Base-by-base conservation (phyloP, 2,113 vertebrate genomes). In the Calyptomena viridis region DNA sequence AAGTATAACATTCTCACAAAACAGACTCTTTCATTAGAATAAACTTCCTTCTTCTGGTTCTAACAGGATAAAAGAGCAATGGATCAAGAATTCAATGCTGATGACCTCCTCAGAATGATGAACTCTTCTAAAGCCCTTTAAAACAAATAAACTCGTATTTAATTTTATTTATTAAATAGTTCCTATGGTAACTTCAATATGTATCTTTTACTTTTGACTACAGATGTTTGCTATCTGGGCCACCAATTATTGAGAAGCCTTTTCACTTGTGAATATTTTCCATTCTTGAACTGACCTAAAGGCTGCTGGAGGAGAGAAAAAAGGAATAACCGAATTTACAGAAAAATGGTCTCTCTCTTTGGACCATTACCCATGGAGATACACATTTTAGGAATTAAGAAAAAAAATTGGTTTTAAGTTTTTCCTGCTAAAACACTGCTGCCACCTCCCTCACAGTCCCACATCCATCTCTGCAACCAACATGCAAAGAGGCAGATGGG, bases 11-110 rank as follows among this genome's bases (percentile, higher is more conserved):
- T 72, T 49, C 58, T 63, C 33, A 76, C 27, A 59, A 63, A 76
- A 28, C 16, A 66, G 19, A 35, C 24, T 24, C 76, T 63, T 76
- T 33, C 39, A 11, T 33, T 17, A 47, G 33, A 52, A 68, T 47
- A 33, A 74, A 67, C 12, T 50, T 75, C 27, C 27, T 56, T 20
- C 44, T 53, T n/a, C 30, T 66, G 18, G 5, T 62, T 85, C 37
- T 49, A 68, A 44, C 18, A 82, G 52, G 16, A 46, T 13, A 47
- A 47, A 17, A 58, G 39, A 84, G 14, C 11, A 75, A 30, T 24
- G 19, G 40, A 52, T 25, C 2, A 2, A 40, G 33, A 94, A 35
- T 44, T 56, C 13, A 2, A 7, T 1, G 1, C 37, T 8, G 8
- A 73, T 5, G 9, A 44, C 28, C 22, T 60, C 13, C 30, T 33